These are phyloP conservation scores for Stomatorhinus walkeri DNA, from an alignment of 2,797 vertebrate genomes.

Conservation along the genomic window DNA sequence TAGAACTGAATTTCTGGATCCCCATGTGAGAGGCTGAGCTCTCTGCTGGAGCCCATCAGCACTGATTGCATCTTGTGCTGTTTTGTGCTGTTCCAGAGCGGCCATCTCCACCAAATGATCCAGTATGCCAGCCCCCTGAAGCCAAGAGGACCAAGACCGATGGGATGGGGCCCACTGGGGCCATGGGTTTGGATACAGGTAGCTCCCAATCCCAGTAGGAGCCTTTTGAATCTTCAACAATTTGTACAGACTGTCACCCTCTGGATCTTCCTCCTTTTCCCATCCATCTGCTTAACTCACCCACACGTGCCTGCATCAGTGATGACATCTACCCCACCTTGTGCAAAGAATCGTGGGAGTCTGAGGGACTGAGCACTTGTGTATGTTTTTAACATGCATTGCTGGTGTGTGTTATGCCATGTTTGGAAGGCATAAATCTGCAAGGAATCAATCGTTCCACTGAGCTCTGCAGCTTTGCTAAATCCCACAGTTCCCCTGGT, in stretches of 20 bases:
- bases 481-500: neutral
- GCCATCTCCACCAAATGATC: conserved; percentile 64
- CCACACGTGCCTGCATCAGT: neutral
- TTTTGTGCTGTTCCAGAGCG: conserved; percentile 55
- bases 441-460: neutral
- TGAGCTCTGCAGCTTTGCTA: neutral
- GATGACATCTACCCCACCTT: neutral
- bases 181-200: neutral
- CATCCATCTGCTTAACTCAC: neutral
- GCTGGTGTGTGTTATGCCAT: neutral
- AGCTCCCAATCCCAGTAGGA: neutral
- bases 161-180: neutral
- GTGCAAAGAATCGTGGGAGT: neutral
- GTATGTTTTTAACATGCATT: neutral
- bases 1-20: neutral
- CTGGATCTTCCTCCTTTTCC: neutral
- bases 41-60: neutral
- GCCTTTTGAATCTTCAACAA: conserved; percentile 18
- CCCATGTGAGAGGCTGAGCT: neutral
- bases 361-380: neutral
- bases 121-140: conserved; percentile 66
- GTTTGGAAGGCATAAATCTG: neutral
- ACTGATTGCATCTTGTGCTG: neutral
- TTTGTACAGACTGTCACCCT: conserved; percentile 3
- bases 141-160: conserved; percentile 72